Evolutionary conservation across 2,888 invertebrate species (phyloP).

Genomic region (Drosophila prostipennis): DNA sequence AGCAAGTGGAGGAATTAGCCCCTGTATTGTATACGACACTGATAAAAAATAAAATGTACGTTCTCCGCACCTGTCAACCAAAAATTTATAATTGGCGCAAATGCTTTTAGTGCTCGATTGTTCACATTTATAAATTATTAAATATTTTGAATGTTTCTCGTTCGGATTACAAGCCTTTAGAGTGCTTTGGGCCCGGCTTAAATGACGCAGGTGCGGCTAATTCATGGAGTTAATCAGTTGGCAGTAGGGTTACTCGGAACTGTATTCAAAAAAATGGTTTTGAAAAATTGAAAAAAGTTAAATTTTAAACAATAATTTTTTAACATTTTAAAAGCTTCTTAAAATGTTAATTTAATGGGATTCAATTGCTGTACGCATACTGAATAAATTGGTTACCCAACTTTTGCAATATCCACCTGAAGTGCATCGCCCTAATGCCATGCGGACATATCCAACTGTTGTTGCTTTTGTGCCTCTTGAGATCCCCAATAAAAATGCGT

Average conservation of each 20-base stretch:
- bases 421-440: constrained; percentile 39
- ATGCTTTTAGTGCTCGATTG: constrained; percentile 8
- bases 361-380: no score
- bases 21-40: not conserved
- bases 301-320: not conserved
- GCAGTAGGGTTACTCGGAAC: constrained; percentile 13
- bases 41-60: constrained; percentile 13
- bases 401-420: not conserved
- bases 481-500: constrained; percentile 67
- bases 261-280: no score
- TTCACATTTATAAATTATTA: constrained; percentile 18
- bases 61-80: constrained; percentile 19
- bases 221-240: constrained; percentile 20
- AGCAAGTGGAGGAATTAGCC: constrained; percentile 6
- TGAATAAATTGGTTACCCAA: not conserved
- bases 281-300: no score
- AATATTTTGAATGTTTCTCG: constrained; percentile 13
- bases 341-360: no score
- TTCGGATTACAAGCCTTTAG: constrained; percentile 23
- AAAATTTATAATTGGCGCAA: constrained; percentile 1
- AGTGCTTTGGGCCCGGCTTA: constrained; percentile 6
- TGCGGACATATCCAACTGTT: not conserved
- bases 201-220: constrained; percentile 31
- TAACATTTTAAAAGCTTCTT: no score
- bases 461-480: constrained; percentile 15